A percentile compares a stretch with the other conserved stretches of the same genome.
phyloP scores from a whole-genome alignment of 35 echinoderm and acorn worm genomes.

The Chiridota heheva region DNA sequence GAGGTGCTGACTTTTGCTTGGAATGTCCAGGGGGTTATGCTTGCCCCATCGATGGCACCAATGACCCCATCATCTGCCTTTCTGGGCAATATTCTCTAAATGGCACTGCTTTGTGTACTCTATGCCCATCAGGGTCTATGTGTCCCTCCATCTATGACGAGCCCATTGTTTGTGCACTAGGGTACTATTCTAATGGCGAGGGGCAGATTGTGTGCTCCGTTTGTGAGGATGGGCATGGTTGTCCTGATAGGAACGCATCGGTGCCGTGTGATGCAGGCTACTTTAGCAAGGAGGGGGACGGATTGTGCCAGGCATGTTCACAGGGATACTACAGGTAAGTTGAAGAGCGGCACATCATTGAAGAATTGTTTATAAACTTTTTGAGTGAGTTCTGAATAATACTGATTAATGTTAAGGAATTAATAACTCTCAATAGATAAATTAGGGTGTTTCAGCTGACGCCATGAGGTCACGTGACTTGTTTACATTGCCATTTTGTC shows the following conservation, averaged over 20 bases:
- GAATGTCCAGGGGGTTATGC: conserved; percentile 72
- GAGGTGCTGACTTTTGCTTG: conserved; percentile 76
- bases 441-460: background rate
- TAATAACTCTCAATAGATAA: background rate
- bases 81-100: conserved; percentile 81
- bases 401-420: background rate
- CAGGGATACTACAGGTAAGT: conserved; percentile 90
- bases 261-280: conserved; percentile 62
- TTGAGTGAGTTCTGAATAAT: background rate
- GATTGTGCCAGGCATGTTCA: conserved; percentile 60
- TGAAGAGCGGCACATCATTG: background rate
- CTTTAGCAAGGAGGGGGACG: conserved; percentile 69
- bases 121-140: conserved; percentile 74
- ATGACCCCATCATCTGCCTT: conserved; percentile 52
- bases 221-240: conserved; percentile 71
- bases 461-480: too few relatives aligned
- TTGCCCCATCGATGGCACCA: conserved; percentile 64
- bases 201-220: conserved; percentile 71
- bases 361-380: background rate
- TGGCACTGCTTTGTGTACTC: conserved; percentile 66
- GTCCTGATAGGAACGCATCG: conserved; percentile 72
- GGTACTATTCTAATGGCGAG: conserved; percentile 77
- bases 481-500: too few relatives aligned
- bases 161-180: conserved; percentile 70
- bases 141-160: conserved; percentile 83